Evolutionary conservation across 2,113 vertebrate genomes (phyloP).

Genomic region (Neogobius melanostomus): DNA sequence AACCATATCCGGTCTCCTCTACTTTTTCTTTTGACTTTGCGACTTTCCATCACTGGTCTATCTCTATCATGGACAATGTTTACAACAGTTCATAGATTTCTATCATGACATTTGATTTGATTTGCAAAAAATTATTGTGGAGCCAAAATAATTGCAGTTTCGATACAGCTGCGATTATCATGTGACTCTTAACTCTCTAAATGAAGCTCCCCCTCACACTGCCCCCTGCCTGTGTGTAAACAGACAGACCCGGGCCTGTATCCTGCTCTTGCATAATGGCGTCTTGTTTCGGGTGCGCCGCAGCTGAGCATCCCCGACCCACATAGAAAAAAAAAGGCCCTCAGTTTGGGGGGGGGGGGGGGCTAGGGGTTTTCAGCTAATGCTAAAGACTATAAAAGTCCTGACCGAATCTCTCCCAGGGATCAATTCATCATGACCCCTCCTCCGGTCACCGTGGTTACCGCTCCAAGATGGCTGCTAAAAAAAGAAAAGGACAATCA

Average conservation of each 20-base stretch:
- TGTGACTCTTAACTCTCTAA: too few species aligned
- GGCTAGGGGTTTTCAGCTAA: too few species aligned
- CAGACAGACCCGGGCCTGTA: slow-evolving; percentile 40
- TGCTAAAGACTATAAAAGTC: slow-evolving; percentile 23
- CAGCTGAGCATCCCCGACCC: slow-evolving; percentile 87
- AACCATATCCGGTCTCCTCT: too few species aligned
- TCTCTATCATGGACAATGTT: too few species aligned
- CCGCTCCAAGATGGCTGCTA: slow-evolving; percentile 67
- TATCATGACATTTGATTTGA: too few species aligned
- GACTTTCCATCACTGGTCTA: too few species aligned
- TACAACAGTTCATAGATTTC: too few species aligned
- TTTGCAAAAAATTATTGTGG: too few species aligned
- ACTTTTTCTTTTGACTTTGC: too few species aligned
- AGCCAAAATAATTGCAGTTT: too few species aligned
- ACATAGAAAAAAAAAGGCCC: slow-evolving; percentile 74
- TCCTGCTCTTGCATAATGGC: slow-evolving; percentile 69
- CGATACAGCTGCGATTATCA: too few species aligned
- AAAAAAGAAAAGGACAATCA: slow-evolving; percentile 4
- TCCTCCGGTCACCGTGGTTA: slow-evolving; percentile 84
- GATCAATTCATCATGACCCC: slow-evolving; percentile 80
- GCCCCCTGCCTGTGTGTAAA: slow-evolving; percentile 17
- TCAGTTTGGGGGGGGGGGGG: slow-evolving; percentile 62
- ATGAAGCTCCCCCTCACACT: not conserved
- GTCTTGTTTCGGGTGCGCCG: slow-evolving; percentile 59
- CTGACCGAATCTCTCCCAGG: slow-evolving; percentile 54